Evolutionary conservation across 1,140 invertebrate genomes (phyloP), one percentile per base, ranked within the genome.

Genomic region (Theocolax elegans): DNA sequence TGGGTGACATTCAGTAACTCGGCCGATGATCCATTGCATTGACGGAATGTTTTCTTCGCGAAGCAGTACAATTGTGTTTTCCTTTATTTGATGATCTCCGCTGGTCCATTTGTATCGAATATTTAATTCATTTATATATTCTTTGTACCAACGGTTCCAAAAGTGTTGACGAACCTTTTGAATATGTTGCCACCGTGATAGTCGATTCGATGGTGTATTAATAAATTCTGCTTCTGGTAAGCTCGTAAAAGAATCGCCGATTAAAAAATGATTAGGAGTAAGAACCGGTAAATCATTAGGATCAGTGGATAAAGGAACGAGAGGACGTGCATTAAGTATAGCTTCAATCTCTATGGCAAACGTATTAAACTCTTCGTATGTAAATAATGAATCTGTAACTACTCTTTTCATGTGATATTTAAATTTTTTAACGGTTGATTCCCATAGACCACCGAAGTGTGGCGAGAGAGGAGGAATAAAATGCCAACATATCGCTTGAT

Each of bases 361-460:
- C 0, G 75, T 79, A 21, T 29, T 59, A 7, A 73, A 23, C 68
- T 76, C 69, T 59, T 77, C n/a, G n/a, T n/a, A n/a, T n/a, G n/a
- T n/a, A n/a, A n/a, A n/a, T n/a, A n/a, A n/a, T n/a, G n/a, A n/a
- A n/a, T n/a, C n/a, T n/a, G n/a, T n/a, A n/a, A n/a, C n/a, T n/a
- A n/a, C n/a, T n/a, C n/a, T n/a, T n/a, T n/a, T n/a, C n/a, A n/a
- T n/a, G n/a, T n/a, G n/a, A n/a, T n/a, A n/a, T n/a, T n/a, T n/a
- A n/a, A n/a, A 31, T 35, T 48, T 69, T 58, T 77, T 74, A 3
- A 83, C 75, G 0, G 54, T 58, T 27, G 73, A 31, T 71, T 83
- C 81, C 76, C 80, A 82, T 15, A 72, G 40, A 23, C 78, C 79
- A n/a, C 81, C 79, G 62, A 81, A 78, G 46, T 82, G 73, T 17